Base-by-base conservation (phyloP, 2,888 invertebrate species). In the Nebria brevicollis region DNA sequence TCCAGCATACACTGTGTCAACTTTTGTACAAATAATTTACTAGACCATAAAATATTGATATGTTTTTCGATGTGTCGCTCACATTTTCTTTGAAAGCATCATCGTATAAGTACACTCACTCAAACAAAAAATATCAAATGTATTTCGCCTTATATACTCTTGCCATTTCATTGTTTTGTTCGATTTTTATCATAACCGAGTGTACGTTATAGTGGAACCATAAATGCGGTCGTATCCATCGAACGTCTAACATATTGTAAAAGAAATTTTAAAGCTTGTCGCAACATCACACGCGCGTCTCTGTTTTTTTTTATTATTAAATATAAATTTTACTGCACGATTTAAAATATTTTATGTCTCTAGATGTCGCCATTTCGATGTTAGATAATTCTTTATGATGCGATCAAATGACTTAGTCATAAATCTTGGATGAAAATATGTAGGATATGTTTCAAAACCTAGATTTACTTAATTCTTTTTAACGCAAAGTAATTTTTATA, bases 241-340 rank as follows among this genome's bases (percentile, higher is more conserved):
- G 70, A n/a, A 6, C 84, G 95, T 98, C 85, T 97, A 97, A 91
- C 98, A 92, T 26, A 90, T 90, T 82, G 92, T 92, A 84, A 92
- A 91, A 66, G 89, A 90, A 42, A 88, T 89, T 80, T 80, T 75
- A 80, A 75, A 70, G 75, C 26, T 43, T 66, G 43, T 42, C 66
- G 70, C 77, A 43, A 68, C 70, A 43, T 72, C 65, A 70, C 64
- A 73, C 65, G 64, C 26, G 73, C 3, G 10, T 11, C 64, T 73
- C 64, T 20, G 13, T 70, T 76, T 72, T 76, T 72, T 76, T 81
- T 81, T 81, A 81, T 81, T 77, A 81, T 73, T 72, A 81, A 81
- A 79, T 79, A 66, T 75, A 78, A 73, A 81, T 77, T 81, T 77
- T 81, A 81, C 72, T 66, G 72, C 66, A 41, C 77, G 72, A 81